Base-by-base conservation (phyloP, 2,888 invertebrate genomes). In the Hydraecia micacea region DNA sequence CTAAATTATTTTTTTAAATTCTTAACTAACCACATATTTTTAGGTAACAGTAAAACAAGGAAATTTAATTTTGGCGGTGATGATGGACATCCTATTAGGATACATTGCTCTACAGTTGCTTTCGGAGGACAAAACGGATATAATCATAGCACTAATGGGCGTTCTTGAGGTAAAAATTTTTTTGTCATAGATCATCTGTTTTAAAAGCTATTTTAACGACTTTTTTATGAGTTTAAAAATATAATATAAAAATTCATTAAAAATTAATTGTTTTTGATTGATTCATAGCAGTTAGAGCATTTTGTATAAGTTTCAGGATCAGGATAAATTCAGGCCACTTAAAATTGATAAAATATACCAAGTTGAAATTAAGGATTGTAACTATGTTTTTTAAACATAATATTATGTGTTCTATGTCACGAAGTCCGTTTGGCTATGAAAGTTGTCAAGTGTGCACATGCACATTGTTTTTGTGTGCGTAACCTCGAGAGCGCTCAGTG, bases 31-130 rank as follows among this genome's bases (percentile, higher is more conserved):
- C n/a, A n/a, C 11, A 21, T 65, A 85, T 80, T 94, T 95, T 58
- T 91, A 97, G 97, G 88, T 97, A 77, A 92, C 95, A 79, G 95
- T 98, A 66, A 97, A 97, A 90, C 97, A 97, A 79, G 97, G 97
- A 6, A 98, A 98, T 92, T 95, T 97, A 69, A 92, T 98, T 42
- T 80, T 97, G 28, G 97, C 98, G 4, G 95, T 97, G 85, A 49
- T 97, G 42, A 91, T 97, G 49, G 98, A 98, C 91, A 89, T 98
- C 58, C 73, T 97, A 62, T 88, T 97, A 69, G 98, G 98, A 60
- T 95, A 97, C 86, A 90, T 97, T 62, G 86, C 97, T 32, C 91
- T 98, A 73, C 95, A 97, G 89, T 91, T 97, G 67, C 88, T 97
- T 55, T 93, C 94, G 80, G 90, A 92, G 73, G 93, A 95, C 82